phyloP scores from a whole-genome alignment of 2,113 vertebrate species.

The Phalacrocorax aristotelis region DNA sequence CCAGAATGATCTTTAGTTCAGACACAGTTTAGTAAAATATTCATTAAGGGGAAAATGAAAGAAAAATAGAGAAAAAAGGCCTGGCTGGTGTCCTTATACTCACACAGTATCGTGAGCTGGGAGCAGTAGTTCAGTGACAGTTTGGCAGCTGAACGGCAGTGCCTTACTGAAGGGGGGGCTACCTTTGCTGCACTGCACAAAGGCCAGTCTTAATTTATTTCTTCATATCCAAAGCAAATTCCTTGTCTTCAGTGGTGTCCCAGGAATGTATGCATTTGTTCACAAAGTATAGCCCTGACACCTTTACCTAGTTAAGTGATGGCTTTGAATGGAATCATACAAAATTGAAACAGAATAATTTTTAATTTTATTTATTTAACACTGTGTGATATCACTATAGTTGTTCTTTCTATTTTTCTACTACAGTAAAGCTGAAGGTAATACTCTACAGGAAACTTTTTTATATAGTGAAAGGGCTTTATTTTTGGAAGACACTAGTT shows the following conservation, averaged over 20 bases:
- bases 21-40: not conserved
- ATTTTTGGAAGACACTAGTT: slow-evolving; percentile 47
- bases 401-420: slow-evolving; percentile 19
- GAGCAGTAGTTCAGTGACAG: not conserved
- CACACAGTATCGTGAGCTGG: not conserved
- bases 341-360: slow-evolving; percentile 60
- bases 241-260: slow-evolving; percentile 23
- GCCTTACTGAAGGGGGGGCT: not conserved
- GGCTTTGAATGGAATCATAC: slow-evolving; percentile 24
- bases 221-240: slow-evolving; percentile 22
- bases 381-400: slow-evolving; percentile 35
- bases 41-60: not conserved
- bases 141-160: not conserved
- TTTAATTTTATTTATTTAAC: slow-evolving; percentile 64
- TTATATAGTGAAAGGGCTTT: slow-evolving; percentile 46
- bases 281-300: slow-evolving; percentile 1
- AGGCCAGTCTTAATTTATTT: not conserved
- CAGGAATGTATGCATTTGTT: slow-evolving; percentile 29
- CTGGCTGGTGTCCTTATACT: not conserved
- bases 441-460: slow-evolving; percentile 57
- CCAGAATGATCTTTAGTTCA: not conserved
- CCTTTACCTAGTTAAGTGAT: not conserved
- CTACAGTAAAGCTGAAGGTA: slow-evolving; percentile 64
- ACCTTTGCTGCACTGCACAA: not conserved
- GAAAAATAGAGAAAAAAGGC: slow-evolving; percentile 9